These are phyloP conservation scores for Hormiphora californensis DNA, from an alignment of 37 sponge, comb jelly and placozoan species.

Conservation along the genomic window DNA sequence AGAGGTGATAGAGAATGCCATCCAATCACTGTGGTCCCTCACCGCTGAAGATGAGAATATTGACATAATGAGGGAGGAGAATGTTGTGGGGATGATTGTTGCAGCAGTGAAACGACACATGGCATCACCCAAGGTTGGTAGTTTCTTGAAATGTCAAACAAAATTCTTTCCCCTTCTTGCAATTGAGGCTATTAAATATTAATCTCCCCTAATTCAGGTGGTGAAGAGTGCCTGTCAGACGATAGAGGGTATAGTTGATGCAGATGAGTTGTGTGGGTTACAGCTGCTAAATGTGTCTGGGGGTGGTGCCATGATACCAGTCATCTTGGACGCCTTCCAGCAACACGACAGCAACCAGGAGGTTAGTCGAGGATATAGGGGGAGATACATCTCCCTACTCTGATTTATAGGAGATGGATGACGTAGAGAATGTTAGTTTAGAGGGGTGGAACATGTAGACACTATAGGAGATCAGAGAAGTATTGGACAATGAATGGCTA, in stretches of 20 bases:
- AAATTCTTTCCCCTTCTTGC: not conserved
- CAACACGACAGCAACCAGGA: slow-evolving; percentile 6
- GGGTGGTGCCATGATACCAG: not conserved
- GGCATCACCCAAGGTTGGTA: not conserved
- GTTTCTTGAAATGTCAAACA: not conserved
- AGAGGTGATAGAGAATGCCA: slow-evolving; percentile 62
- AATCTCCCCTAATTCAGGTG: not conserved
- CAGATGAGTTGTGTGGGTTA: slow-evolving; percentile 55
- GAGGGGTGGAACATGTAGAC: too few relatives aligned
- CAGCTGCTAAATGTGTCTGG: not conserved
- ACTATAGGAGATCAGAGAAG: too few relatives aligned
- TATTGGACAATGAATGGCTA: not conserved
- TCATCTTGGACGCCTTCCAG: slow-evolving; percentile 26
- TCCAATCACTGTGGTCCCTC: slow-evolving; percentile 73
- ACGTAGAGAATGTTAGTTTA: too few relatives aligned
- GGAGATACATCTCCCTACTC: not conserved
- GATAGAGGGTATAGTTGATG: slow-evolving; percentile 56
- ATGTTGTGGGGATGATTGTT: not conserved
- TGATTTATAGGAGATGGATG: too few relatives aligned
- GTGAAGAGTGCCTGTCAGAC: slow-evolving; percentile 62
- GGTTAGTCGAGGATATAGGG: not conserved
- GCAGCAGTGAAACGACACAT: not conserved
- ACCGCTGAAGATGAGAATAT: slow-evolving; percentile 67
- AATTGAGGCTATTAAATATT: not conserved
- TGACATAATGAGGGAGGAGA: slow-evolving; percentile 18